phyloP scores from a whole-genome alignment of 2,113 vertebrate genomes.

The Pipra filicauda region DNA sequence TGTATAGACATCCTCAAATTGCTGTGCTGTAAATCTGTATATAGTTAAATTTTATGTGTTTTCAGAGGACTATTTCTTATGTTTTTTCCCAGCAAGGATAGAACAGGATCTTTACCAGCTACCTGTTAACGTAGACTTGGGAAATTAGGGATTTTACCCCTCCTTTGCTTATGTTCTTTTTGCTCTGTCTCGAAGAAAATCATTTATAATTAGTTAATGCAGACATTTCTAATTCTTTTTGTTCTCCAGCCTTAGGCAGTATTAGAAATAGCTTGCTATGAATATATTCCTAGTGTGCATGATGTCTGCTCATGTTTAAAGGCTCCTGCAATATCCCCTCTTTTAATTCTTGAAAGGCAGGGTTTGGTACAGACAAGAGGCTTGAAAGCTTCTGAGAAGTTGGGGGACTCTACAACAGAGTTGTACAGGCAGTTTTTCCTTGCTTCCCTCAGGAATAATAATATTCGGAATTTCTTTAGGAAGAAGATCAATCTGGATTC shows the following conservation, averaged over 20 bases:
- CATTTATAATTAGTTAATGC: conserved; percentile 38
- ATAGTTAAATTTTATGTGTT: background rate
- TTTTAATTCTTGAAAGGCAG: background rate
- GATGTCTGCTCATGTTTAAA: conserved; percentile 41
- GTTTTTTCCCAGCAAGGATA: background rate
- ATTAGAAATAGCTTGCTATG: conserved; percentile 50
- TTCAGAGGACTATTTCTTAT: background rate
- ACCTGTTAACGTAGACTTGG: background rate
- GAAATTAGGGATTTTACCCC: background rate
- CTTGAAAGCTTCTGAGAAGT: background rate
- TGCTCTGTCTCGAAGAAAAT: background rate
- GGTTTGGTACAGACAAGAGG: background rate
- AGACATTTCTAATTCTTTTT: conserved; percentile 59
- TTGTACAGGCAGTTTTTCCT: background rate
- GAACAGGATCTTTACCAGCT: background rate
- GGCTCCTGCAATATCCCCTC: background rate
- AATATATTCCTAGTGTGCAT: conserved; percentile 25
- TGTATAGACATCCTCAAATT: background rate
- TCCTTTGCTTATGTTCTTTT: background rate
- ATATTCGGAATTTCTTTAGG: background rate
- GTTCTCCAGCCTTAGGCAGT: conserved; percentile 50
- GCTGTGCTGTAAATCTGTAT: background rate
- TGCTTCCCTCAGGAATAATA: background rate
- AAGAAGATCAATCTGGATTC: background rate
- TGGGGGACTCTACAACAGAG: background rate